These are phyloP conservation scores for Gambelia wislizenii DNA, from an alignment of 2,797 vertebrate genomes.

Conservation along the genomic window DNA sequence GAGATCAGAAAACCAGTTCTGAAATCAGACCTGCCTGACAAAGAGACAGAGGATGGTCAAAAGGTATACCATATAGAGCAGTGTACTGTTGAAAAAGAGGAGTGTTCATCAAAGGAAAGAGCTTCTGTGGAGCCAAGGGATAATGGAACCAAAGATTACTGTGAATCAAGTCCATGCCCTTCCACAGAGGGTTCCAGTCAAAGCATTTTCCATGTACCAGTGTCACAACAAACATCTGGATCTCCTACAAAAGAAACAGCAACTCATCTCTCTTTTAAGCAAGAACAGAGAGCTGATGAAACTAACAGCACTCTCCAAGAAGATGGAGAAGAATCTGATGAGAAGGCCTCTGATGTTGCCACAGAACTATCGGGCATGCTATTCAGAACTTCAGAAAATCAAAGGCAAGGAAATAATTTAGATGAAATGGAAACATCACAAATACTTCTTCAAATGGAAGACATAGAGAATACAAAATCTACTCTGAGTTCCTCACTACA, in stretches of 20 bases:
- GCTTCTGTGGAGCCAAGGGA: neutral
- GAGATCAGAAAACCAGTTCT: neutral
- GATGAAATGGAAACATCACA: conserved; percentile 52
- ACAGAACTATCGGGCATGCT: neutral
- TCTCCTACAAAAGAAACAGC: neutral
- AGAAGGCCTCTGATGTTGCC: neutral
- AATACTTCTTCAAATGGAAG: conserved; percentile 74
- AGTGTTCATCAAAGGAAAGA: conserved; percentile 42
- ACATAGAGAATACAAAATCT: conserved; percentile 46
- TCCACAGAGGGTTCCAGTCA: neutral
- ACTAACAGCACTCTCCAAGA: neutral
- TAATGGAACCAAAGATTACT: neutral
- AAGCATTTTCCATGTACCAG: conserved; percentile 38
- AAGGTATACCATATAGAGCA: neutral
- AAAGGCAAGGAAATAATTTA: neutral
- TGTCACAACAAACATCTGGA: neutral
- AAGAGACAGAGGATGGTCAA: conserved; percentile 7
- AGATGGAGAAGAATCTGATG: neutral
- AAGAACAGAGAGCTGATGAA: conserved; percentile 19
- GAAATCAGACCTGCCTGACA: neutral
- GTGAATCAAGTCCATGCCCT: neutral
- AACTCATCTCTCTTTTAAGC: conserved; percentile 13
- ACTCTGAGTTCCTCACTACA: neutral
- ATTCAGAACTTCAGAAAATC: neutral
- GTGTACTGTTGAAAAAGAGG: conserved; percentile 8